phyloP scores from a whole-genome alignment of 2,888 invertebrate species.

The Phyllotreta cruciferae region DNA sequence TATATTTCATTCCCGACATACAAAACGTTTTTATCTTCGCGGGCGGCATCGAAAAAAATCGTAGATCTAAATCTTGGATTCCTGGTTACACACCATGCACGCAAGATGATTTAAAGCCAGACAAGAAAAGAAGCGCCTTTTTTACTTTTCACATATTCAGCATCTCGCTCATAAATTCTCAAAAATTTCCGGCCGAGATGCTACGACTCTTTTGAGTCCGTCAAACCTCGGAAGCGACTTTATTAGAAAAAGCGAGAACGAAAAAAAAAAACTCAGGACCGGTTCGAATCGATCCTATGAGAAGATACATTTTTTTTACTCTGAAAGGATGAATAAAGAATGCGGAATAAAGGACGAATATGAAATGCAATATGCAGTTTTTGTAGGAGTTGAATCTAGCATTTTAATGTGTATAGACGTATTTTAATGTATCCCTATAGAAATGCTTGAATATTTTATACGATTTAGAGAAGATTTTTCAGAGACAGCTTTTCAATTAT shows the following conservation, averaged over 20 bases:
- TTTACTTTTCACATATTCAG: slow-evolving; percentile 32
- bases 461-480: too few relatives aligned
- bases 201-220: slow-evolving; percentile 32
- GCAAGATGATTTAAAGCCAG: slow-evolving; percentile 26
- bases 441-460: too few relatives aligned
- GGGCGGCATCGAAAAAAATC: slow-evolving; percentile 17
- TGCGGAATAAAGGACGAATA: too few relatives aligned
- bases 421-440: too few relatives aligned
- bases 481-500: too few relatives aligned
- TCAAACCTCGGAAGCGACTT: slow-evolving; percentile 32
- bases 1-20: slow-evolving; percentile 19
- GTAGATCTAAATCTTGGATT: slow-evolving; percentile 23
- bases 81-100: slow-evolving; percentile 23
- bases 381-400: too few relatives aligned
- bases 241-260: slow-evolving; percentile 22
- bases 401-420: too few relatives aligned
- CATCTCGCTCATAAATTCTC: slow-evolving; percentile 30
- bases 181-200: slow-evolving; percentile 34
- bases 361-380: too few relatives aligned
- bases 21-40: slow-evolving; percentile 20
- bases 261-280: slow-evolving; percentile 7
- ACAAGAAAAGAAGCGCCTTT: slow-evolving; percentile 26
- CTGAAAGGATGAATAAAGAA: too few relatives aligned
- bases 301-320: not conserved
- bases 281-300: not conserved